Conservation (phyloP, 2,888 invertebrate species). For the Eristalis arbustorum region DNA sequence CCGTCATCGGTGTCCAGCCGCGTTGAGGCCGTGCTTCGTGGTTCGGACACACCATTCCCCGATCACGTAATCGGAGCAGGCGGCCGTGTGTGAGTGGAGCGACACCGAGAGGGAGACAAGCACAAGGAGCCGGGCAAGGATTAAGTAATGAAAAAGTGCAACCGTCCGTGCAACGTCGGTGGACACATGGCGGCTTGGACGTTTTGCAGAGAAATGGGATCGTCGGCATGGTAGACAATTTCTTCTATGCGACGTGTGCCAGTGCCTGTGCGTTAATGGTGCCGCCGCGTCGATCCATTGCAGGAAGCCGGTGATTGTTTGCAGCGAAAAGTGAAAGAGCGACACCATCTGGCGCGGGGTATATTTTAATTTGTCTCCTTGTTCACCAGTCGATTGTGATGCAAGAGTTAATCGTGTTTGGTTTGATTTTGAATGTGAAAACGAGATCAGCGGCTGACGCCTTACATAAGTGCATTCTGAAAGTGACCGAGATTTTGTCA, state of each 20-base stretch:
- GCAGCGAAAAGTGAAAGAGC: slow-evolving; percentile 50
- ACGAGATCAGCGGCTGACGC: neutral
- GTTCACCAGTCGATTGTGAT: neutral
- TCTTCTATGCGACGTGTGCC: slow-evolving; percentile 26
- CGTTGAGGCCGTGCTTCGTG: neutral
- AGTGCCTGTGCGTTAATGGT: slow-evolving; percentile 58
- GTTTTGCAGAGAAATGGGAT: slow-evolving; percentile 53
- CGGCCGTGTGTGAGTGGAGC: neutral
- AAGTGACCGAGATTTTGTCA: neutral
- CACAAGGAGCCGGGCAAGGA: neutral
- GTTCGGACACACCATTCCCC: slow-evolving; percentile 27
- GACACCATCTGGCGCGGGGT: neutral
- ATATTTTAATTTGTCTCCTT: slow-evolving; percentile 22
- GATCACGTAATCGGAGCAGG: slow-evolving; percentile 48
- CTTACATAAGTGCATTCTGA: neutral
- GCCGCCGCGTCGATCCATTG: slow-evolving; percentile 41
- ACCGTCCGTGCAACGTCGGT: neutral
- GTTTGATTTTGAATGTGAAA: neutral
- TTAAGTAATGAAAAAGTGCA: neutral
- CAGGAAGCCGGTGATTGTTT: slow-evolving; percentile 48
- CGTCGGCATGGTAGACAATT: slow-evolving; percentile 33
- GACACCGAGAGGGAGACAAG: neutral
- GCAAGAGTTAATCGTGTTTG: neutral
- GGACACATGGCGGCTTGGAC: neutral
- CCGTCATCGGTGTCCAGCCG: slow-evolving; percentile 28